Evolutionary conservation across 2,888 invertebrate species (phyloP), one percentile per base, ranked within the genome.

Genomic region (Lasioglossum morio): DNA sequence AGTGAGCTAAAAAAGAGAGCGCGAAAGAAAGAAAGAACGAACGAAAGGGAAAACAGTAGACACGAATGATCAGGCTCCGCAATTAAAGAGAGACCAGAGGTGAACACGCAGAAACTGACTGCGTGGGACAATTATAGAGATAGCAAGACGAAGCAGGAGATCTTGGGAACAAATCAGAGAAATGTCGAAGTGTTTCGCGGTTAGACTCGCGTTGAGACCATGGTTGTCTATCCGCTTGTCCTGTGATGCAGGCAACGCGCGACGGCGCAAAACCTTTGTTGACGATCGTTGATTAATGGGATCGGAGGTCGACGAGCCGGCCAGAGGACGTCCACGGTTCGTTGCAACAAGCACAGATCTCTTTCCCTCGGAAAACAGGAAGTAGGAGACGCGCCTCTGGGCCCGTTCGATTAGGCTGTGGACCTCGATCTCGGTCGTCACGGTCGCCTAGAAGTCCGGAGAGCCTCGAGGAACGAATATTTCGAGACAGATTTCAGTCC

Each of bases 311-410:
- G 82, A 75, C 63, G 57, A 84, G 75, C 88, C 89, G 86, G 86
- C 91, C 91, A 86, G 90, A 85, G 92, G 92, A 53, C 74, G 73
- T 46, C 16, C 43, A 30, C 23, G 46, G 75, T 93, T 91, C 92
- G 93, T 94, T 94, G 94, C 94, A 94, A 94, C 94, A 93, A 94
- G 93, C 94, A 94, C 93, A 93, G 92, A 91, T 94, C 91, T 91
- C 91, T 92, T 89, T 87, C 79, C 72, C 40, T 74, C 66, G 77
- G 69, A 57, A 57, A 27, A 19, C 63, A 63, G 46, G 69, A 77
- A 69, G 48, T 37, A 63, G 30, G 10, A 77, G n/a, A 10, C 30
- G 46, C 69, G 72, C 19, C 66, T 34, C 66, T 66, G 23, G 34
- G 34, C 34, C 34, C 16, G 66, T 34, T 19, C 66, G 34, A 66